Conservation (phyloP, 2,888 invertebrate species). For the Eupithecia exiguata region DNA sequence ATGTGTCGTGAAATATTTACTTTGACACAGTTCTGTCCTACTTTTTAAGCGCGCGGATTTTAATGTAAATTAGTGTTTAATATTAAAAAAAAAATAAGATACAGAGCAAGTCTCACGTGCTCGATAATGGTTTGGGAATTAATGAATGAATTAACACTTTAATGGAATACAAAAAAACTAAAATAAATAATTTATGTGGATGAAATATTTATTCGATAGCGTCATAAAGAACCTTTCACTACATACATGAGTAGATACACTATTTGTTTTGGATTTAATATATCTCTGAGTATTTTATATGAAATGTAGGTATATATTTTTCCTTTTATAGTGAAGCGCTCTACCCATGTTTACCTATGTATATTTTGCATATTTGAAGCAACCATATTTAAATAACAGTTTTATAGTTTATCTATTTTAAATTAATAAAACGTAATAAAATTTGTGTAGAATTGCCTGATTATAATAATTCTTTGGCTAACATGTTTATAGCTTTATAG, state of each 20-base stretch:
- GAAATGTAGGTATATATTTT: too few relatives aligned
- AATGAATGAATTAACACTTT: constrained; percentile 2
- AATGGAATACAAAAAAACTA: not conserved
- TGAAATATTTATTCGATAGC: not conserved
- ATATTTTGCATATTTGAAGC: not conserved
- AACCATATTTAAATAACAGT: not conserved
- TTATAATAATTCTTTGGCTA: not conserved
- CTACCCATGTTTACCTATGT: too few relatives aligned
- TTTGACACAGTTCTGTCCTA: not conserved
- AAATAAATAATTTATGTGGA: not conserved
- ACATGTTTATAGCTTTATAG: not conserved
- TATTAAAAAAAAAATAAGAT: not conserved
- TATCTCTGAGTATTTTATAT: not conserved
- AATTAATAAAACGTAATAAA: not conserved
- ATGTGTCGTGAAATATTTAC: not conserved
- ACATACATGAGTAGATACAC: not conserved
- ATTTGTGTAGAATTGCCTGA: not conserved
- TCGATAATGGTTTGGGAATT: not conserved
- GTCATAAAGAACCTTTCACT: not conserved
- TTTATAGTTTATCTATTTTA: not conserved
- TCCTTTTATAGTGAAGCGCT: not conserved
- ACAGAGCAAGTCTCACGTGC: not conserved
- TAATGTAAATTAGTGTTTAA: not conserved
- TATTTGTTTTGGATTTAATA: not conserved
- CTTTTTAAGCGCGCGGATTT: not conserved